Base-by-base conservation (phyloP, 2,888 invertebrate genomes). In the Dugesia japonica region DNA sequence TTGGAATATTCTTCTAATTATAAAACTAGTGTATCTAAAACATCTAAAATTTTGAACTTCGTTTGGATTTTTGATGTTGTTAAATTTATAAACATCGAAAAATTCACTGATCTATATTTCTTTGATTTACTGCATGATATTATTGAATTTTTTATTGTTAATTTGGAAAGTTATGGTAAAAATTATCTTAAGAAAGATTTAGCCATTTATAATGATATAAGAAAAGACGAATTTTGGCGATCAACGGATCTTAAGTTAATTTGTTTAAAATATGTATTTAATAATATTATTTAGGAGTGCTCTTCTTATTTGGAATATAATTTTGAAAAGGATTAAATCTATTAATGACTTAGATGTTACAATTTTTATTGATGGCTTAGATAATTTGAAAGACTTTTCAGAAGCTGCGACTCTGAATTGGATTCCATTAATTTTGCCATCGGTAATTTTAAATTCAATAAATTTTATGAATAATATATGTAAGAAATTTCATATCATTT, bases 31-130 rank as follows among this genome's bases (percentile, higher is more conserved):
- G 17, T 56, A 7, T 56, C 56, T n/a, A n/a, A 56, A n/a, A 13
- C n/a, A 20, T n/a, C n/a, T 56, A 56, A 56, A 56, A 56, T 9
- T 9, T 56, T 56, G 56, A 20, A 56, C 1, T 56, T 56, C 17
- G 17, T 56, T 20, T 56, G 56, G 56, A 56, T 56, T 56, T 56
- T 56, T 56, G 56, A 56, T 56, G 56, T 23, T 56, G n/a, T 56
- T 56, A 56, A 56, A 56, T n/a, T 23, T 56, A 56, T 56, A 20
- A 56, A 56, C 17, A 56, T 56, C 7, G 56, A 23, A 56, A 56
- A 23, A 56, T 56, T 4, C 7, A 56, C 4, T 20, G 56, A 56
- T 20, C n/a, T 56, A 9, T 56, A 56, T 56, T 56, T 56, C 4
- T 56, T 56, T 56, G 56, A 56, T 23, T 56, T 56, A 56, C n/a